Base-by-base conservation (phyloP, 2,113 vertebrate species). In the Apus apus region DNA sequence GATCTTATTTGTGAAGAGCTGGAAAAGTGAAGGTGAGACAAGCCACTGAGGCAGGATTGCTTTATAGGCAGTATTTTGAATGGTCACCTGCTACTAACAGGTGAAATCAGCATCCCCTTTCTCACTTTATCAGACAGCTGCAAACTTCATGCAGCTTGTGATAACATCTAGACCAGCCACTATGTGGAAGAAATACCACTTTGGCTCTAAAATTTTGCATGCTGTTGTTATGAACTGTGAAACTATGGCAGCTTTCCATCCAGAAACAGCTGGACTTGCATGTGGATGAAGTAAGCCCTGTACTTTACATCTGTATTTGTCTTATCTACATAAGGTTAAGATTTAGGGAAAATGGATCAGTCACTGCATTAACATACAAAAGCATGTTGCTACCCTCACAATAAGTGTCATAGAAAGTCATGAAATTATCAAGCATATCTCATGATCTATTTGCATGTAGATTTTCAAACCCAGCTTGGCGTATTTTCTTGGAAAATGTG, bases 401-500 rank as follows among this genome's bases (percentile, higher is more conserved):
- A 3, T 30, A 61, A 71, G 15, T 45, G 50, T 40, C n/a, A 43
- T 9, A 70, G 46, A 93, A 91, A 90, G 29, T 18, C 0, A n/a
- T 26, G 5, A 85, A 91, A 88, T 88, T 86, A 64, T 78, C 82
- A 57, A 34, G 38, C 5, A 13, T 68, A 78, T 50, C 64, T 60
- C 48, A 48, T 36, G 43, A 84, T 70, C 57, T 22, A 22, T 64
- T 87, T 87, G n/a, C 50, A 64, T 13, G 11, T 14, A 72, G 34
- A 51, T 88, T 94, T 92, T 91, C 51, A 93, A 90, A 58, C 12
- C 3, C 56, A 57, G 21, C 57, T 90, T 94, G 88, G 79, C 90
- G 64, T 20, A 19, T 57, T 92, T 89, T 74, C 43, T 67, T 84
- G 93, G 93, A 97, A 97, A 96, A 95, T 80, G 5, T 93, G 95